A percentile compares a stretch with the other conserved stretches of the same genome.
Evolutionary conservation across 30 jellyfish, hydroid and myxozoan genomes (phyloP).

Genomic region (Aurelia sp.): DNA sequence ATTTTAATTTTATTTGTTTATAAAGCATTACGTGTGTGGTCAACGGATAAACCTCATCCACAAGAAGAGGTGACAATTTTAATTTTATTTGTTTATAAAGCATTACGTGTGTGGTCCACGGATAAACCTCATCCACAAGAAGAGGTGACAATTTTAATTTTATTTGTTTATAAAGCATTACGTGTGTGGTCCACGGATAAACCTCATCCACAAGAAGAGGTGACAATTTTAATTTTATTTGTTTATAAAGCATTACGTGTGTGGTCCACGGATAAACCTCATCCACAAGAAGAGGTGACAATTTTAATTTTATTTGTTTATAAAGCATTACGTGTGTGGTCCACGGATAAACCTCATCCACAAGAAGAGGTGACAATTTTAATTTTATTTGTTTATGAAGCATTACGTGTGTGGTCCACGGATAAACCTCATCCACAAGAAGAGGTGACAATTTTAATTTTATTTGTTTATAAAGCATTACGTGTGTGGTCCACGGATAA

Average conservation of each 20-base stretch:
- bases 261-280: constrained; percentile 99
- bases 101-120: constrained; percentile 99
- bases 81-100: not conserved
- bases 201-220: constrained; percentile 99
- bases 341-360: constrained; percentile 99
- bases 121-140: constrained; percentile 99
- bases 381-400: not conserved
- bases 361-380: constrained; percentile 90
- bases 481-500: constrained; percentile 99
- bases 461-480: too few species aligned
- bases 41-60: constrained; percentile 99
- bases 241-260: too few species aligned
- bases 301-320: not conserved
- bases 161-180: too few species aligned
- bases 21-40: constrained; percentile 99
- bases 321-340: constrained; percentile 99
- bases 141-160: constrained; percentile 66
- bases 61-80: constrained; percentile 90
- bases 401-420: constrained; percentile 99
- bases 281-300: constrained; percentile 99
- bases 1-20: not conserved
- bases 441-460: constrained; percentile 66
- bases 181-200: constrained; percentile 99
- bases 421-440: constrained; percentile 99
- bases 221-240: not conserved